Conservation (phyloP, 2,888 invertebrate genomes). For the Brachyopa scutellaris region DNA sequence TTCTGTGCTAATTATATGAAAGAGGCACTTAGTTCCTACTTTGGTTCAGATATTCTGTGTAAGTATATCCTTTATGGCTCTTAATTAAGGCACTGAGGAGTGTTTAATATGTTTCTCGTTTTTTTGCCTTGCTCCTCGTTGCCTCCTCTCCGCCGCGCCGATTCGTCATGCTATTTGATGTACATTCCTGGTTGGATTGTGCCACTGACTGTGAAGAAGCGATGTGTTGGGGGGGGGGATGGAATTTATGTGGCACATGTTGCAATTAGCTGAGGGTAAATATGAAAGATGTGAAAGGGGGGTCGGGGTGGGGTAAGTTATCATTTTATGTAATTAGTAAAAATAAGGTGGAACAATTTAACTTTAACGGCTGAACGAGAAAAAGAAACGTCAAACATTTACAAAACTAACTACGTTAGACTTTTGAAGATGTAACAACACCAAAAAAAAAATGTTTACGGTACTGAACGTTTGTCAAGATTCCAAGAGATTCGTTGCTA, state of each 20-base stretch:
- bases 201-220: background rate
- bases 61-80: slow-evolving; percentile 73
- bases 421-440: too few relatives aligned
- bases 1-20: slow-evolving; percentile 70
- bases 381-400: too few relatives aligned
- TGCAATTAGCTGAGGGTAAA: slow-evolving; percentile 63
- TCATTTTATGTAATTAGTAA: slow-evolving; percentile 55
- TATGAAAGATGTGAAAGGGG: slow-evolving; percentile 41
- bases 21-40: slow-evolving; percentile 73
- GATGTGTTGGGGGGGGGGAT: background rate
- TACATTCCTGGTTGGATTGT: slow-evolving; percentile 20
- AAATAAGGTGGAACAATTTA: slow-evolving; percentile 1
- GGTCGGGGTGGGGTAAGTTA: slow-evolving; percentile 3
- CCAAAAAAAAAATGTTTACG: too few relatives aligned
- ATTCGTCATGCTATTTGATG: slow-evolving; percentile 22
- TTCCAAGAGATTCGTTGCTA: too few relatives aligned
- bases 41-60: slow-evolving; percentile 72
- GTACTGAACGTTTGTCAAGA: too few relatives aligned
- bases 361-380: too few relatives aligned
- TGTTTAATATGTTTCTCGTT: slow-evolving; percentile 70
- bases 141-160: background rate
- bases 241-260: slow-evolving; percentile 62
- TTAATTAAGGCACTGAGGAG: slow-evolving; percentile 73
- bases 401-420: too few relatives aligned
- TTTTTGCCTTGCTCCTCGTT: slow-evolving; percentile 1